Evolutionary conservation across 1,140 invertebrate genomes (phyloP).

Genomic region (silkworm (Bombyx mori)): ASM3026992v2 NC_085124.1:5730001-5730500

Average conservation of each 20-base stretch:
- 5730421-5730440: no score
- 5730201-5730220: conserved; percentile 24
- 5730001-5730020: neutral
- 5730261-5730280: neutral
- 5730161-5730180: conserved; percentile 13
- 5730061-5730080: neutral
- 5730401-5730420: no score
- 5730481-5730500: neutral
- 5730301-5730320: no score
- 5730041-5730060: neutral
- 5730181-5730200: conserved; percentile 13
- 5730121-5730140: conserved; percentile 10
- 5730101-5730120: conserved; percentile 1
- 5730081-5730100: neutral
- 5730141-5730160: conserved; percentile 39
- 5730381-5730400: neutral
- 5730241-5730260: conserved; percentile 4
- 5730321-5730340: no score
- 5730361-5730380: neutral
- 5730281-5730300: no score
- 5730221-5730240: neutral
- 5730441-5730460: no score
- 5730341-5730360: neutral
- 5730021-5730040: neutral
- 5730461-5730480: no score